Percentiles rank a stretch among this genome's conserved stretches.
Conservation (phyloP, 1,140 invertebrate species). For the Megathymus violae region DNA sequence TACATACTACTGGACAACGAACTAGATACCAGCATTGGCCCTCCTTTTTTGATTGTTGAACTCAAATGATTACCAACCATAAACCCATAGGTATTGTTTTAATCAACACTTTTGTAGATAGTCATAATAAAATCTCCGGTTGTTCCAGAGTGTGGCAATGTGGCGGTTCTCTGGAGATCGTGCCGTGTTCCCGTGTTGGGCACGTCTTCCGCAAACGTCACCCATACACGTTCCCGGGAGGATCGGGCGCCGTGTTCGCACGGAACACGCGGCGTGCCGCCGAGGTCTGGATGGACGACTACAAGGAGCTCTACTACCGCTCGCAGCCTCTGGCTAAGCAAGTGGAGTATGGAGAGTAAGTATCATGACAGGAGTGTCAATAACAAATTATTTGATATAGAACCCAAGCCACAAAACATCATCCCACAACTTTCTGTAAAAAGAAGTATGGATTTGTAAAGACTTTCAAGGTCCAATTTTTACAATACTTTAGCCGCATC, state of each 20-base stretch:
- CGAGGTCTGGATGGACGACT: slow-evolving; percentile 99
- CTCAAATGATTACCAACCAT: no score
- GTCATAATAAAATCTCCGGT: background rate
- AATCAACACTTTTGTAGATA: no score
- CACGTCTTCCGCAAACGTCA: slow-evolving; percentile 97
- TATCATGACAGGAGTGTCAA: slow-evolving; percentile 46
- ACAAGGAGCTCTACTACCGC: slow-evolving; percentile 96
- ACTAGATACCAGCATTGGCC: no score
- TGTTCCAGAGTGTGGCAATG: slow-evolving; percentile 89
- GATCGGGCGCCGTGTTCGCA: slow-evolving; percentile 95
- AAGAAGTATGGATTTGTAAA: no score
- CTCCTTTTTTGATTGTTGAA: no score
- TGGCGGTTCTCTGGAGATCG: slow-evolving; percentile 96
- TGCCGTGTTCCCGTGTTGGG: slow-evolving; percentile 95
- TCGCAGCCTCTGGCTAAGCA: slow-evolving; percentile 94
- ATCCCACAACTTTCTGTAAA: no score
- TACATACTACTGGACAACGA: no score
- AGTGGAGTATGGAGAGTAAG: slow-evolving; percentile 95
- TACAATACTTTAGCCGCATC: no score
- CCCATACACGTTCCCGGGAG: slow-evolving; percentile 97
- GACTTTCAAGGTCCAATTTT: no score
- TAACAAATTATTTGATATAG: no score
- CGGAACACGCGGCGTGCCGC: slow-evolving; percentile 93
- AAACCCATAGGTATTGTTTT: no score
- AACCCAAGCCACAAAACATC: no score